Evolutionary conservation across 1,140 invertebrate species (phyloP), one percentile per base, ranked within the genome.

Genomic region (Hycleus cichorii): DNA sequence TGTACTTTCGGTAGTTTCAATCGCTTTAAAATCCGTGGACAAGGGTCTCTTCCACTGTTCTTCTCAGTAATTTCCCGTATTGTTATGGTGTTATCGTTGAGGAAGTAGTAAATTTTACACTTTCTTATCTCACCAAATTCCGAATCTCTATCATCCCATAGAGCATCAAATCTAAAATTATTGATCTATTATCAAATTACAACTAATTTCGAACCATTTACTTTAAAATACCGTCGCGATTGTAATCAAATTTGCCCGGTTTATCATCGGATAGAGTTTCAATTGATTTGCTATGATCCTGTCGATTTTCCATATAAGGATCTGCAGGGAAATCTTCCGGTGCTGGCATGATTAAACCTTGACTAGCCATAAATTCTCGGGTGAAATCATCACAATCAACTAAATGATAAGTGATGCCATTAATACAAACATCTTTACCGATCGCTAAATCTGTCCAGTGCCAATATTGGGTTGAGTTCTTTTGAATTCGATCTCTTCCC

Each of bases 381-480:
- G 91, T 94, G 69, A 84, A 95, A 46, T 80, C 61, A 72, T 95
- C 90, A 69, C 90, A 92, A 64, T 85, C 83, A 2, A 83, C 79
- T 4, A 89, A 83, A 64, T 87, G 88, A 75, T 89, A 93, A 12
- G 84, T 81, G 54, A 86, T 81, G 0, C 91, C 90, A 70, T 89
- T 89, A 60, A 94, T 84, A 45, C 77, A 79, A 4, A 94, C 77
- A 67, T 91, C 86, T 56, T 83, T 83, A 1, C 85, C 87, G 42
- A 89, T 75, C 68, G 91, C 90, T 2, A 95, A 75, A 76, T 95
- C 90, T 70, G 91, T 93, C 91, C 91, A 95, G 62, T 86, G 86
- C 75, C 82, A 87, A 59, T 62, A 78, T 25, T 78, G 76, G 8
- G 77, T 74, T 53, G 83, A 76, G 64, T 84, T 83, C 72, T 91